Evolutionary conservation across 1,140 invertebrate genomes (phyloP).

Genomic region (Hyles euphorbiae): DNA sequence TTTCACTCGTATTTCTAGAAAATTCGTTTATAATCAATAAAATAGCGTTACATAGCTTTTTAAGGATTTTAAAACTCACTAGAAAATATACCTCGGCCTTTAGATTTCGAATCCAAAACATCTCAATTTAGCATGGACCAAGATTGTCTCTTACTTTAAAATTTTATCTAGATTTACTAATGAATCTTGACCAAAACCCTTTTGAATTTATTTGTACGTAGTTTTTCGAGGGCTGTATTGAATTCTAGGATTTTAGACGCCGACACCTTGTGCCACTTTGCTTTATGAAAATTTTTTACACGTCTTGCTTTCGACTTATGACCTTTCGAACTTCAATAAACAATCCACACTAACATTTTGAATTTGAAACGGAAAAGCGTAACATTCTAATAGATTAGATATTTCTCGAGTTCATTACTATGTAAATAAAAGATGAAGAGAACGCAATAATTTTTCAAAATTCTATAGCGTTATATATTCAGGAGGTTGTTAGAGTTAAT

Average conservation of each 20-base stretch:
- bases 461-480: constrained; percentile 39
- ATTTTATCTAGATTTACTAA: constrained; percentile 28
- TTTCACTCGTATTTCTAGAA: no score
- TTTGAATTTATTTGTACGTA: constrained; percentile 37
- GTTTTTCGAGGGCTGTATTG: constrained; percentile 40
- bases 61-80: constrained; percentile 15
- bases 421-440: constrained; percentile 51
- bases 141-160: constrained; percentile 30
- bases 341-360: constrained; percentile 26
- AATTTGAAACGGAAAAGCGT: constrained; percentile 28
- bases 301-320: constrained; percentile 28
- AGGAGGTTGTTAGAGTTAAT: constrained; percentile 50
- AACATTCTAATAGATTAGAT: constrained; percentile 35
- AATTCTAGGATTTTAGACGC: constrained; percentile 32
- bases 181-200: constrained; percentile 32
- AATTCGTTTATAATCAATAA: no score
- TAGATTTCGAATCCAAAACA: constrained; percentile 19
- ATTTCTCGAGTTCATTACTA: constrained; percentile 46
- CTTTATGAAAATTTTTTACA: constrained; percentile 31
- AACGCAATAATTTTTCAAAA: constrained; percentile 68
- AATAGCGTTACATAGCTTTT: no score
- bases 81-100: constrained; percentile 16
- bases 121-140: constrained; percentile 40
- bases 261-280: constrained; percentile 30
- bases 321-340: constrained; percentile 23